phyloP scores from a whole-genome alignment of 2,113 vertebrate species.

The Halcyon senegalensis region DNA sequence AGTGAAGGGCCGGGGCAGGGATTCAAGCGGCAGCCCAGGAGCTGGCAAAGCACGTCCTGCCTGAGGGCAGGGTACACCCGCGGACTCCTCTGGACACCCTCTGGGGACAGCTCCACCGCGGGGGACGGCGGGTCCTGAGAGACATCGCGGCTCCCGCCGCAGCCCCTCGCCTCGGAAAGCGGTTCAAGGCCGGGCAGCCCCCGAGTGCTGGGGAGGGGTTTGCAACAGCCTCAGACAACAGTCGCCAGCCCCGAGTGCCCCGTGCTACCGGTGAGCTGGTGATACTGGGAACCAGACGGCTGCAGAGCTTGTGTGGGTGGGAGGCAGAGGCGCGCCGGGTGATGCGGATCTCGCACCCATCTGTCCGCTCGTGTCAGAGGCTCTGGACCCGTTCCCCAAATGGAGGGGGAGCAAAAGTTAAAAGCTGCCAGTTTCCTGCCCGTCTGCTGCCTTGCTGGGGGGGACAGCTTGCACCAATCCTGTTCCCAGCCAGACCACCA shows the following conservation, averaged over 20 bases:
- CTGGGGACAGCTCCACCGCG: neutral
- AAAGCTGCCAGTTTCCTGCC: neutral
- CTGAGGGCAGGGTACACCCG: neutral
- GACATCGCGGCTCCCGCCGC: neutral
- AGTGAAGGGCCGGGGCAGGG: neutral
- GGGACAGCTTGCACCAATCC: neutral
- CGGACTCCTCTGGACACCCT: neutral
- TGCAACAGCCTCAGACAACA: neutral
- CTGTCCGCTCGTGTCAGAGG: neutral
- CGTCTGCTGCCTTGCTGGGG: too few relatives aligned
- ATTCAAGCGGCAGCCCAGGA: neutral
- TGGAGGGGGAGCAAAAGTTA: neutral
- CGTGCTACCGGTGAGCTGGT: accelerated
- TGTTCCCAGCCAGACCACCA: accelerated
- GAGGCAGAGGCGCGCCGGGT: neutral
- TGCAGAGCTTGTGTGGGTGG: neutral
- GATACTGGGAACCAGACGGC: neutral
- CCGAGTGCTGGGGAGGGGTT: neutral
- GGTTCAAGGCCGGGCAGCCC: neutral
- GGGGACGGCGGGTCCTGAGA: neutral
- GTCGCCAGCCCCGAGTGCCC: too few relatives aligned
- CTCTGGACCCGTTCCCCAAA: neutral
- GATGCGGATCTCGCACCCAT: neutral
- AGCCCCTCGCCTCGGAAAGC: neutral
- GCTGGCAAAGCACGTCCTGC: neutral